phyloP scores from a whole-genome alignment of 2,113 vertebrate species.

The Syrrhaptes paradoxus region DNA sequence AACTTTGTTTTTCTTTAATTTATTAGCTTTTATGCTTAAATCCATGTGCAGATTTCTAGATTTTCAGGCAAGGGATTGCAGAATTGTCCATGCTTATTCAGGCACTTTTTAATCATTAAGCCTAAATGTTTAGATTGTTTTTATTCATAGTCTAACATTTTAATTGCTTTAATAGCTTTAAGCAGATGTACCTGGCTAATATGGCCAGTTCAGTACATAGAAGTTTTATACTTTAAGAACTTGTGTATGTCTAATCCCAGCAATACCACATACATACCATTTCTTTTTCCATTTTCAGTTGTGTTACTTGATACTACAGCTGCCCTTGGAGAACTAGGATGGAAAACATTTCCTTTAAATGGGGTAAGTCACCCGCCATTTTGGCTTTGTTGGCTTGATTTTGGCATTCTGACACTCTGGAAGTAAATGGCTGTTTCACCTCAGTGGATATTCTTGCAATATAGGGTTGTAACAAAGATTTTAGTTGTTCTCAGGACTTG shows the following conservation, averaged over 20 bases:
- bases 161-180: background rate
- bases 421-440: background rate
- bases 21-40: background rate
- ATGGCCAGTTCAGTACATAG: background rate
- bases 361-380: slow-evolving; percentile 83
- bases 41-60: background rate
- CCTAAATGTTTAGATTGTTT: background rate
- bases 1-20: background rate
- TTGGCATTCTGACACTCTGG: background rate
- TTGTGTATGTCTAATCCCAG: background rate
- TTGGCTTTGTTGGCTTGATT: background rate
- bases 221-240: background rate
- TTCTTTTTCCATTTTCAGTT: slow-evolving; percentile 82
- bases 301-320: slow-evolving; percentile 92
- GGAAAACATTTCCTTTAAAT: slow-evolving; percentile 94
- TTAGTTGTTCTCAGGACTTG: background rate
- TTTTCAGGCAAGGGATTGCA: background rate
- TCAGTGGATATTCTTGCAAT: background rate
- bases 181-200: background rate
- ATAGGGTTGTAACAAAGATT: background rate
- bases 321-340: slow-evolving; percentile 90
- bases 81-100: background rate
- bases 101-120: background rate
- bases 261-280: background rate
- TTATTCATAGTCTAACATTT: background rate